Base-by-base conservation (phyloP, 2,113 vertebrate species). In the Carassius gibelio region DNA sequence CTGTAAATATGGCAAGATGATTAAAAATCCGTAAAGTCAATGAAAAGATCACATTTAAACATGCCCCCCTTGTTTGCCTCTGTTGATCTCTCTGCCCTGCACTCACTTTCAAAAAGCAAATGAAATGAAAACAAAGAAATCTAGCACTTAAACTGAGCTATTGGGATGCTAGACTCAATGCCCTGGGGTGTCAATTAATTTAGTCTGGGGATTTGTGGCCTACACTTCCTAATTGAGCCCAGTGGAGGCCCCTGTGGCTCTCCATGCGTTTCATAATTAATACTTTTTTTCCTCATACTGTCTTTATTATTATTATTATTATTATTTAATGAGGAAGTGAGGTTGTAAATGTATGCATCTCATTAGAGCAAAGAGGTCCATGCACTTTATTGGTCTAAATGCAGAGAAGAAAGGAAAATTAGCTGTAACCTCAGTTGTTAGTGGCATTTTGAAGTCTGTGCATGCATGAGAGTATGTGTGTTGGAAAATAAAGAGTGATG, bases 161-260 rank as follows among this genome's bases (percentile, higher is more conserved):
- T 90, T 91, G 91, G 92, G 92, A 93, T 89, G 90, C 90, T 90
- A 89, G 90, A 90, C 84, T 89, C 87, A 92, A 94, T 89, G 91
- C 94, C 94, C 94, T 90, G 90, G 93, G 93, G 94, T 93, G 92
- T 94, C 94, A 95, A 94, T 95, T 95, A 95, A 94, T 95, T 94
- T 93, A 95, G 94, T 94, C 94, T 93, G 83, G 93, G 93, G 94
- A 94, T 95, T 94, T 94, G 93, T 84, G 92, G 92, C 93, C 93
- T 94, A 92, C 92, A 94, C 93, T 94, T 91, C 91, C 91, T 95
- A 95, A 95, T 95, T 95, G 94, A 94, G 94, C 93, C 94, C 93
- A 92, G 88, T 92, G 92, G 93, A 95, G 91, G 89, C 89, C 92
- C 94, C 92, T 88, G 90, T 90, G 93, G 93, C 93, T 92, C 87